These are phyloP conservation scores for Rhinogobio ventralis DNA, from an alignment of 2,797 vertebrate genomes.

Conservation along the genomic window DNA sequence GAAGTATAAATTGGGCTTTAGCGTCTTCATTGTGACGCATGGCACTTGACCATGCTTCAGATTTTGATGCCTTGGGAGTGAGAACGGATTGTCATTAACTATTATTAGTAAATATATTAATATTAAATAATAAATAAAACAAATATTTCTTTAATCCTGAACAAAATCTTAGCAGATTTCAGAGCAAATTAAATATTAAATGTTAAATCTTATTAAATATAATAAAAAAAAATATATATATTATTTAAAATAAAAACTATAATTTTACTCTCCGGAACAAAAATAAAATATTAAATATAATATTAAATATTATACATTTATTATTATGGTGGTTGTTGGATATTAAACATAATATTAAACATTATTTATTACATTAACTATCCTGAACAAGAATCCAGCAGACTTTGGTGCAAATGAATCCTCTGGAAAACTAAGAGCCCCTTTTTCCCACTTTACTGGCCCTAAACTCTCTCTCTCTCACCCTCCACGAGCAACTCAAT, in stretches of 20 bases:
- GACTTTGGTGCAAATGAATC: no score
- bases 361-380: neutral
- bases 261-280: neutral
- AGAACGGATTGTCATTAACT: no score
- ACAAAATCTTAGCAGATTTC: neutral
- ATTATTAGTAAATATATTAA: neutral
- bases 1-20: no score
- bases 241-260: no score
- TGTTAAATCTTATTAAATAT: neutral
- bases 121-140: neutral
- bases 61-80: no score
- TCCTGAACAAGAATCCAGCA: neutral
- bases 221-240: neutral
- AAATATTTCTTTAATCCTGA: neutral
- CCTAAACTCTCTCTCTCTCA: constrained; percentile 52
- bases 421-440: neutral
- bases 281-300: no score
- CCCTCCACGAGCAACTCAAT: constrained; percentile 71
- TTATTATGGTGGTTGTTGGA: no score
- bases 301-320: neutral
- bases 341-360: neutral
- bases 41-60: no score
- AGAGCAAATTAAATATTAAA: neutral
- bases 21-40: no score
- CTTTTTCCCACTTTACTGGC: neutral